phyloP scores from a whole-genome alignment of 2,113 vertebrate species.

The Melanotaenia duboulayi region DNA sequence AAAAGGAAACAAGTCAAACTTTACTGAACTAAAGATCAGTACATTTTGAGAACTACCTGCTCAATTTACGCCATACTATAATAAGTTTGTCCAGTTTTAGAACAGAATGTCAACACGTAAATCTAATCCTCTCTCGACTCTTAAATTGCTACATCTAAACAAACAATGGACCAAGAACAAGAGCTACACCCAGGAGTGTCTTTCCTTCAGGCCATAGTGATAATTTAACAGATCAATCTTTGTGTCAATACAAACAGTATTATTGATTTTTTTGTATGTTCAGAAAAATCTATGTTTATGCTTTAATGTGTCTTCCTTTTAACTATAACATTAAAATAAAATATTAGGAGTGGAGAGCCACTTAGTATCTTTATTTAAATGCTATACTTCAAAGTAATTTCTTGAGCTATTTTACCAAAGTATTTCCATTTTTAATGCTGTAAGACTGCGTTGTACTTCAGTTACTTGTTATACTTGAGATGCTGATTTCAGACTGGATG shows the following conservation, averaged over 20 bases:
- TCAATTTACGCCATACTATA: too few species aligned
- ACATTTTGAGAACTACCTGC: neutral
- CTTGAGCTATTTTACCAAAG: too few species aligned
- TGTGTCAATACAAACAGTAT: neutral
- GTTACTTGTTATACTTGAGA: neutral
- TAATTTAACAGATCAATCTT: constrained; percentile 1
- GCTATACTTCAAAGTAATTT: too few species aligned
- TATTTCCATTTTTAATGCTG: too few species aligned
- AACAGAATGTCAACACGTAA: neutral
- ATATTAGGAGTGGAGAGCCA: neutral
- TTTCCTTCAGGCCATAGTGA: neutral
- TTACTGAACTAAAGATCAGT: neutral
- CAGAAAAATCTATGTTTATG: neutral
- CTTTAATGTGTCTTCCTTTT: neutral
- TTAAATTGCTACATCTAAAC: neutral
- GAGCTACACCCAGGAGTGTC: constrained; percentile 1
- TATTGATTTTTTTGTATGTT: constrained; percentile 6
- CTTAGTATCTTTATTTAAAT: neutral
- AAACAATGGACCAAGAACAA: neutral
- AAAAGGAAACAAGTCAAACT: neutral
- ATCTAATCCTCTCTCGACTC: neutral
- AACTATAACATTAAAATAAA: too few species aligned
- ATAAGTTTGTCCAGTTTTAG: neutral
- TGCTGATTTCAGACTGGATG: neutral
- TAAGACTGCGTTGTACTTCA: too few species aligned